Percentiles rank a stretch among this genome's conserved stretches.
phyloP scores from a whole-genome alignment of 2,888 invertebrate species.

The Acanthopleura granulata region DNA sequence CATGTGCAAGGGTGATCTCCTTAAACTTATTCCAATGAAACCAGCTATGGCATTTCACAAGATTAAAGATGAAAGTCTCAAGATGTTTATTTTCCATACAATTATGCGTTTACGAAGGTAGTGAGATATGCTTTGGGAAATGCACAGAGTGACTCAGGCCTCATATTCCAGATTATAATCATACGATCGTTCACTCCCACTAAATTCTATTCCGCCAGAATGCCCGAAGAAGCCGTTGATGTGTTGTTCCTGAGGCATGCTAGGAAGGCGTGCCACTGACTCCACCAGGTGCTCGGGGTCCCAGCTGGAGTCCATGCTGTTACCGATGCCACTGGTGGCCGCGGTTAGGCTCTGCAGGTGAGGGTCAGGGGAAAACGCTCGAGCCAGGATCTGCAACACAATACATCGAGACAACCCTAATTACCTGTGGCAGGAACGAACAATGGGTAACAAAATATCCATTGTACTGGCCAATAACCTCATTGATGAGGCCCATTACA shows the following conservation, averaged over 20 bases:
- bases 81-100: too few species aligned
- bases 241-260: not conserved
- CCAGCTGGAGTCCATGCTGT: constrained; percentile 37
- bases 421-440: constrained; percentile 25
- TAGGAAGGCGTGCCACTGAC: not conserved
- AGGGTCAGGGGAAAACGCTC: constrained; percentile 30
- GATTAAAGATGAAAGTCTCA: too few species aligned
- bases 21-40: too few species aligned
- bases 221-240: not conserved
- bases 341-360: constrained; percentile 19
- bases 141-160: not conserved
- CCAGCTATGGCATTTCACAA: too few species aligned
- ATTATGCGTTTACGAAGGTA: too few species aligned
- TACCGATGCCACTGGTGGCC: constrained; percentile 35
- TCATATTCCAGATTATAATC: not conserved
- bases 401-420: not conserved
- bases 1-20: too few species aligned
- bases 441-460: too few species aligned
- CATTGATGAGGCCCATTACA: too few species aligned
- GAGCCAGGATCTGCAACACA: constrained; percentile 19
- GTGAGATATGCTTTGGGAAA: too few species aligned
- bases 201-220: not conserved
- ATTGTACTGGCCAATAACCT: too few species aligned
- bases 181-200: not conserved
- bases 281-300: constrained; percentile 30